Conservation (phyloP, 2,888 invertebrate genomes). For the Coelopa pilipes region DNA sequence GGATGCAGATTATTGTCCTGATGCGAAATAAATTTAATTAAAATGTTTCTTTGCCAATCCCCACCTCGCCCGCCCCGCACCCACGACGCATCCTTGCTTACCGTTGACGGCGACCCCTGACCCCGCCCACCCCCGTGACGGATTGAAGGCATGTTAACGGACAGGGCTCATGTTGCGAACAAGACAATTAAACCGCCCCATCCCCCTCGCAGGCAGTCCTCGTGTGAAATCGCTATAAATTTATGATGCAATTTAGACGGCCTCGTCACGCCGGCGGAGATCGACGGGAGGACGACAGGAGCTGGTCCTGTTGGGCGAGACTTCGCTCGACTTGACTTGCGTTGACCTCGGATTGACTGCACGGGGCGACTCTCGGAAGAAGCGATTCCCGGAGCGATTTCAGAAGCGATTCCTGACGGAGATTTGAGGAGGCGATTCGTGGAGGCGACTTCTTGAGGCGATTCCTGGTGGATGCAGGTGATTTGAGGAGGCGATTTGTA, state of each 20-base stretch:
- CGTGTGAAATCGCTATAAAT: constrained; percentile 28
- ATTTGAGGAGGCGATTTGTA: no score
- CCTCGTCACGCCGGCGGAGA: background rate
- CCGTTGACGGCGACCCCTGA: background rate
- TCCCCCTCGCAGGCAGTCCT: background rate
- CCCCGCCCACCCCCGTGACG: background rate
- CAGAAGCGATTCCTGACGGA: no score
- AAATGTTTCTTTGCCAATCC: constrained; percentile 41
- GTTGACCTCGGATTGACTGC: no score
- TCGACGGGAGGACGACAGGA: no score
- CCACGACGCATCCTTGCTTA: background rate
- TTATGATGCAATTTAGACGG: constrained; percentile 27
- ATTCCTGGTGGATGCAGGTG: no score
- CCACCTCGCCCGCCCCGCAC: no score
- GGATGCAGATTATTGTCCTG: constrained; percentile 44
- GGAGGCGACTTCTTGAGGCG: no score
- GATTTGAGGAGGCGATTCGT: no score
- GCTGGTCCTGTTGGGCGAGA: no score
- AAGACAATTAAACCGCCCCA: constrained; percentile 22
- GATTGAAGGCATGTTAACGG: constrained; percentile 16
- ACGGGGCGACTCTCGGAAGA: no score
- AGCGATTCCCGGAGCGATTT: no score
- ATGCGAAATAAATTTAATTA: constrained; percentile 49
- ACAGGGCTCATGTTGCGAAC: constrained; percentile 25
- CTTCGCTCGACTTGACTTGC: no score